phyloP scores from a whole-genome alignment of 2,113 vertebrate species.

The Stercorarius parasiticus region DNA sequence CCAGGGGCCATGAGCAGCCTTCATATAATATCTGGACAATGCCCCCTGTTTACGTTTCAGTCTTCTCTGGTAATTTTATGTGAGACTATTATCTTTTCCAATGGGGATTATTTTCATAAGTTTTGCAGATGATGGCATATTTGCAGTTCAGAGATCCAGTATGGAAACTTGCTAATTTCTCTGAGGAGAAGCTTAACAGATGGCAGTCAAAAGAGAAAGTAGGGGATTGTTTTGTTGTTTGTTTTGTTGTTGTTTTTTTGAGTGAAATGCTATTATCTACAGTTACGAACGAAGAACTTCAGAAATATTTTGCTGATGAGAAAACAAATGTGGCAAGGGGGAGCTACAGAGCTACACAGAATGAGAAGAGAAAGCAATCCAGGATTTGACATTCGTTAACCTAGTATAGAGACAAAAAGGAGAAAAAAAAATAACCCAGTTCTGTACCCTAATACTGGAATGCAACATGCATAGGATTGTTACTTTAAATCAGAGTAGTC shows the following conservation, averaged over 20 bases:
- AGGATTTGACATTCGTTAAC: neutral
- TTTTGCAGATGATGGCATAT: neutral
- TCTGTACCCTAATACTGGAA: neutral
- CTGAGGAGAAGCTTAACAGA: conserved; percentile 1
- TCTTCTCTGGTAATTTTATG: neutral
- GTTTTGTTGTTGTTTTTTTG: neutral
- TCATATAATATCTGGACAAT: neutral
- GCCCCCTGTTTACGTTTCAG: neutral
- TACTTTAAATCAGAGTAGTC: neutral
- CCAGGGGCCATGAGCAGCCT: neutral
- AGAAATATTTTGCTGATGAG: neutral
- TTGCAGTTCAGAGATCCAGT: neutral
- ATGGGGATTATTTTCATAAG: neutral
- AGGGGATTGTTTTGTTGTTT: neutral
- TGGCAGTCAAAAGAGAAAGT: neutral
- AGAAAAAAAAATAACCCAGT: too few relatives aligned
- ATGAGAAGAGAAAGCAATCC: neutral
- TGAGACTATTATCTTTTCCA: neutral
- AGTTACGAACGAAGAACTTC: neutral
- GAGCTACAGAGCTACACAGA: neutral
- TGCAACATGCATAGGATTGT: neutral
- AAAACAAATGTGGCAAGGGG: neutral
- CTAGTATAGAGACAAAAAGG: neutral
- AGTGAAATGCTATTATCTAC: neutral
- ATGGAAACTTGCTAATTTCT: neutral